A percentile compares a stretch with the other conserved stretches of the same genome.
These are phyloP conservation scores for Poliocrania exsul DNA, from an alignment of 2,797 vertebrate species.

Conservation along the genomic window DNA sequence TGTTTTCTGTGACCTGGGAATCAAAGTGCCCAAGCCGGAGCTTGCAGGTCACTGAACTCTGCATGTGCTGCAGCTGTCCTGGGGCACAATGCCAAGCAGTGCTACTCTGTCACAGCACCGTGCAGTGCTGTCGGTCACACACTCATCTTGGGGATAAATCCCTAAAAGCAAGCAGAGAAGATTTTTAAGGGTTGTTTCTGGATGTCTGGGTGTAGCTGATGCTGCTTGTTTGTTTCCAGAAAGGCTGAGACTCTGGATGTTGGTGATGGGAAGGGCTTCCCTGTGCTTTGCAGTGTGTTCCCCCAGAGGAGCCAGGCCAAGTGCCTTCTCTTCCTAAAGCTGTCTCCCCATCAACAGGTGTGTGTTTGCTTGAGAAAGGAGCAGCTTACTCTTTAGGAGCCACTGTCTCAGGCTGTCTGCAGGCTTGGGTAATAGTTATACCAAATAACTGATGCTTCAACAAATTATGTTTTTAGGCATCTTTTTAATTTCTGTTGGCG, in stretches of 20 bases:
- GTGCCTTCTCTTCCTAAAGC: background rate
- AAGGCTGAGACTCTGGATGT: background rate
- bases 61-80: accelerated
- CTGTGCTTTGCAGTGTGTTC: accelerated
- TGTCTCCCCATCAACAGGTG: background rate
- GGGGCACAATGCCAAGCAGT: accelerated
- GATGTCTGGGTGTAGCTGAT: background rate
- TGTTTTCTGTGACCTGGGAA: background rate
- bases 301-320: background rate
- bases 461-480: background rate
- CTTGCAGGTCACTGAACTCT: accelerated
- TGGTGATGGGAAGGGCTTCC: background rate
- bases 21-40: background rate
- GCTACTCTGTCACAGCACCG: accelerated
- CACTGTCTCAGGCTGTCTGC: background rate
- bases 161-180: background rate
- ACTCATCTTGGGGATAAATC: accelerated
- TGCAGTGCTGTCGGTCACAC: accelerated
- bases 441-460: background rate
- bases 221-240: background rate
- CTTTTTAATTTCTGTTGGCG: background rate
- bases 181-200: background rate
- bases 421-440: background rate
- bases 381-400: background rate
- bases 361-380: background rate